Base-by-base conservation (phyloP, 2,797 vertebrate species). In the Melanotaenia boesemani region DNA sequence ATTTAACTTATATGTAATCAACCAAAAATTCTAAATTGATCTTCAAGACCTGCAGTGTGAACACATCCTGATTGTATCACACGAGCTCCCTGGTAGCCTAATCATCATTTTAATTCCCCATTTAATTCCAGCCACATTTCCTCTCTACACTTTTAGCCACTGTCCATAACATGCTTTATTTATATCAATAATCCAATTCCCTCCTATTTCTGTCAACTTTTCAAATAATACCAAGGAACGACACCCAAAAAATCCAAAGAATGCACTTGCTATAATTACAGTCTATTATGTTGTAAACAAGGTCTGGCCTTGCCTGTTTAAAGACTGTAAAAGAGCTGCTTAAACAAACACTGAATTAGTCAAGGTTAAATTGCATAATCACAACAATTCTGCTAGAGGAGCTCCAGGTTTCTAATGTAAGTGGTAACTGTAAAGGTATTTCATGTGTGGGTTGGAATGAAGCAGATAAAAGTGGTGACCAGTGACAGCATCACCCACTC, bases 401-500 rank as follows among this genome's bases (percentile, higher is more conserved):
- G 3, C 20, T 9, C 11, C 7, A 57, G 50, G 32, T 61, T 73
- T 52, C 6, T 59, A 32, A 24, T 44, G 41, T 5, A 26, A 67
- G 20, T 13, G 37, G 57, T 46, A 5, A 63, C 12, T 34, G 36
- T 32, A 37, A 81, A 57, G 30, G 15, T 30, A 63, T 63, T 70
- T 55, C 15, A 46, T 22, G 63, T 48, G 80, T 61, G 80, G 50
- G 73, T 3, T 82, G 74, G 69, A 81, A 76, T 67, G 41, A 54
- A 77, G 56, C 18, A 20, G 18, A 48, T 20, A 66, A 37, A 41
- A 86, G 80, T 32, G 67, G 63, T 75, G 70, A 81, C 73, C 76
- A 63, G 68, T 59, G 74, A 81, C 76, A 72, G 70, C 58, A 82
- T 72, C 77, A 72, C 76, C 77, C 76, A 84, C 82, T 80, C 69